Base-by-base conservation (phyloP, 2,113 vertebrate genomes). In the Lepisosteus osseus region DNA sequence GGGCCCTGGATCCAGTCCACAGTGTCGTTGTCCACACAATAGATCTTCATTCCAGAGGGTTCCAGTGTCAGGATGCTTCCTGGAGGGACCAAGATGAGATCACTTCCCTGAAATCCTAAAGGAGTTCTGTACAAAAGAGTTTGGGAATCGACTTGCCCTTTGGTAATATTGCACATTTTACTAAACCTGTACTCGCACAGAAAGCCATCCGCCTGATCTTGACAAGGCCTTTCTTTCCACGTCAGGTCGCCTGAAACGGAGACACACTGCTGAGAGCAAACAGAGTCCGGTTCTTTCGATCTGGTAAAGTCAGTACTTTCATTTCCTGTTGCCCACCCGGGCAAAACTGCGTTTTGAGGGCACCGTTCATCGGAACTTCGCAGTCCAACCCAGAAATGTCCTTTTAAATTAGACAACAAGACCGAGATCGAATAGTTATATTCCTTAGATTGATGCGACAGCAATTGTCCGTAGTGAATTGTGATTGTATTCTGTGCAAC, bases 331-430 rank as follows among this genome's bases (percentile, higher is more conserved):
- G 80, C 74, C 89, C 89, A 90, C 66, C 3, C 67, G 11, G 88
- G 77, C 7, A 0, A 43, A 0, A 40, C 47, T 0, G 59, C 40
- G 0, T 9, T 3, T 67, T 86, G 73, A 0, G 82, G 80, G 3
- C 88, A 90, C 9, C 6, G 8, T 5, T 43, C 73, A 42, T 3
- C 40, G 0, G 0, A 3, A 0, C 45, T 76, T 9, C 81, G 71
- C 44, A 91, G 71, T 9, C 89, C 90, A 67, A 92, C 81, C 90
- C 90, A 92, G 64, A 84, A 85, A 1, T 71, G 17, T 8, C 85
- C 86, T 2, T 43, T 44, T 0, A 54, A 2, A 15, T 66, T 45
- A 2, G 4, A 68, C 41, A 89, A 0, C 55, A 90, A 4, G 3
- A 78, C 4, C 0, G 3, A 7, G 0, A 92, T 40, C 0, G 61